These are phyloP conservation scores for Argopecten irradians DNA, from an alignment of 1,140 invertebrate genomes.

Conservation along the genomic window DNA sequence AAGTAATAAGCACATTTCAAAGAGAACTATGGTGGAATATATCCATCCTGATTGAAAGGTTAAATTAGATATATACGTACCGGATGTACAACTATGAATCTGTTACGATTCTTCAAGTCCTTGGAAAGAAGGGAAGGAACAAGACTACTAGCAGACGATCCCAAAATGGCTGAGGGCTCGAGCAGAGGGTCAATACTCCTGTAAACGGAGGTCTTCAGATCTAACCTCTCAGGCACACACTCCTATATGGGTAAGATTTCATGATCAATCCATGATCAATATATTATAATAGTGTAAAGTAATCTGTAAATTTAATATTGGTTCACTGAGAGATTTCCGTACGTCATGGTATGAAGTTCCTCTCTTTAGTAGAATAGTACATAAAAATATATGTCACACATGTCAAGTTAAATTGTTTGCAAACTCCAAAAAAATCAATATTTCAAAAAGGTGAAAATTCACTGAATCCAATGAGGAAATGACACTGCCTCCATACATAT, in stretches of 20 bases:
- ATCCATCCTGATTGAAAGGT: background rate
- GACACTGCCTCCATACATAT: too few relatives aligned
- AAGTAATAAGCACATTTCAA: background rate
- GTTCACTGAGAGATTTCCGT: background rate
- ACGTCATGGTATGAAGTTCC: too few relatives aligned
- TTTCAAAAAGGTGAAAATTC: too few relatives aligned
- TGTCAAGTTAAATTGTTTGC: too few relatives aligned
- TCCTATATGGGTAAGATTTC: slow-evolving; percentile 53
- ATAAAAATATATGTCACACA: too few relatives aligned
- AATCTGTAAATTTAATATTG: background rate
- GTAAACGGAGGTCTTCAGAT: slow-evolving; percentile 89
- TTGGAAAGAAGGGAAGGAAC: slow-evolving; percentile 89
- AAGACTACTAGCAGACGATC: slow-evolving; percentile 94
- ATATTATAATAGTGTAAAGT: background rate
- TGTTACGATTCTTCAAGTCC: slow-evolving; percentile 85
- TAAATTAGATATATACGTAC: slow-evolving; percentile 79
- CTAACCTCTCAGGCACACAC: slow-evolving; percentile 90
- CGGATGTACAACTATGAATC: slow-evolving; percentile 90
- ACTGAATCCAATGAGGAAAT: too few relatives aligned
- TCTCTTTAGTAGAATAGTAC: too few relatives aligned
- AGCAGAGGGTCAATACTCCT: slow-evolving; percentile 86
- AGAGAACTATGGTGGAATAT: background rate
- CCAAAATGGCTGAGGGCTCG: slow-evolving; percentile 79
- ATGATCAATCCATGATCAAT: background rate
- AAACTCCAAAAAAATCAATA: too few relatives aligned